Evolutionary conservation across 2,888 invertebrate genomes (phyloP).

Genomic region (Deroplatys truncata): DNA sequence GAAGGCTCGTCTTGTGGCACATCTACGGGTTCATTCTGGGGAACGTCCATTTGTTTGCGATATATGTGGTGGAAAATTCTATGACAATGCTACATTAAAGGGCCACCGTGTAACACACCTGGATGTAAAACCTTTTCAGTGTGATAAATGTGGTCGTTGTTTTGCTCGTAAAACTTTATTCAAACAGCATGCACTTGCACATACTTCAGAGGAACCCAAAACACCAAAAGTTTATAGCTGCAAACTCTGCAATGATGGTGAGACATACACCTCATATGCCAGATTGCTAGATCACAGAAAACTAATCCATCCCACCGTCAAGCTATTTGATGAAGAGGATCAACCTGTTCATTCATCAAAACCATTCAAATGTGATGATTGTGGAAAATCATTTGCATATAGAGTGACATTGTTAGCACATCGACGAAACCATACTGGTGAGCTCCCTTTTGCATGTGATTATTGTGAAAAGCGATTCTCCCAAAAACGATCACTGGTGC

Average conservation of each 20-base stretch:
- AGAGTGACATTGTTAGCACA: constrained; percentile 47
- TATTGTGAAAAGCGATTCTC: constrained; percentile 30
- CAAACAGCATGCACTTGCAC: constrained; percentile 26
- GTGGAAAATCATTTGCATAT: constrained; percentile 55
- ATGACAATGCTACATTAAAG: constrained; percentile 30
- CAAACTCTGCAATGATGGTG: constrained; percentile 20
- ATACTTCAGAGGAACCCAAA: constrained; percentile 13
- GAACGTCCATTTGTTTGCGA: constrained; percentile 32
- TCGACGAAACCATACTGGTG: constrained; percentile 45
- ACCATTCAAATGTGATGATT: constrained; percentile 36
- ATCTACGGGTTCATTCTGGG: constrained; percentile 31
- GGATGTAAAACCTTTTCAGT: constrained; percentile 27
- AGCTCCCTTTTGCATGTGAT: constrained; percentile 32
- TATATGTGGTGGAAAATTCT: constrained; percentile 31
- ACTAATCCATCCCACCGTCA: constrained; percentile 19
- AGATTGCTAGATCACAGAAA: constrained; percentile 28
- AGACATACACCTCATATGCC: constrained; percentile 6
- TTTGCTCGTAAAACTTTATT: constrained; percentile 29
- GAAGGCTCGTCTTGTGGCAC: constrained; percentile 25
- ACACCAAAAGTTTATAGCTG: constrained; percentile 13
- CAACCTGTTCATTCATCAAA: constrained; percentile 2
- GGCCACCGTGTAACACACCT: constrained; percentile 24
- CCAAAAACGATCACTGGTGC: constrained; percentile 28
- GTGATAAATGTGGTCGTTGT: constrained; percentile 28
- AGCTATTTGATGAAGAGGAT: constrained; percentile 8